Conservation (phyloP, 2,113 vertebrate species). For the Labrus mixtus region DNA sequence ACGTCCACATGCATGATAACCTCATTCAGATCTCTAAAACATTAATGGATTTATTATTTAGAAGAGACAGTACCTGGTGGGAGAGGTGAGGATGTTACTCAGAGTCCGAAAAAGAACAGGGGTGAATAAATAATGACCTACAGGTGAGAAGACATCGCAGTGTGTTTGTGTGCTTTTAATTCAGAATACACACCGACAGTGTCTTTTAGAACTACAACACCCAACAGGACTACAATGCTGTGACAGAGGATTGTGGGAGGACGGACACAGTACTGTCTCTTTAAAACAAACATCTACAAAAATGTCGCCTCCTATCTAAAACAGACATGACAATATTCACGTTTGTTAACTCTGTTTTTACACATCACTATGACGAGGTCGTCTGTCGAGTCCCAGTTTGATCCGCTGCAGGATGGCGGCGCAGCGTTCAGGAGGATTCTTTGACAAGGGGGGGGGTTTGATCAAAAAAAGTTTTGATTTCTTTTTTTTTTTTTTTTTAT, state of each 20-base stretch:
- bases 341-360: slow-evolving; percentile 82
- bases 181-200: slow-evolving; percentile 3
- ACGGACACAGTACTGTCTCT: slow-evolving; percentile 82
- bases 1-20: slow-evolving; percentile 97
- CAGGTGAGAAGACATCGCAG: slow-evolving; percentile 33
- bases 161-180: slow-evolving; percentile 69
- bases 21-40: slow-evolving; percentile 94
- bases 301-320: slow-evolving; percentile 90
- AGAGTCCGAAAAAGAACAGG: slow-evolving; percentile 3
- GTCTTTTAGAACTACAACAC: slow-evolving; percentile 34
- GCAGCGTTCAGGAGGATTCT: slow-evolving; percentile 76
- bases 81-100: neutral
- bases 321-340: slow-evolving; percentile 96
- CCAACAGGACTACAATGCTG: slow-evolving; percentile 30
- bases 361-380: slow-evolving; percentile 94
- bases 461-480: slow-evolving; percentile 83
- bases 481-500: slow-evolving; percentile 33
- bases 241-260: neutral
- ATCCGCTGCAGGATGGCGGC: slow-evolving; percentile 80
- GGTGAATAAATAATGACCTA: slow-evolving; percentile 25
- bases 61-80: slow-evolving; percentile 92
- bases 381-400: slow-evolving; percentile 88
- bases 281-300: slow-evolving; percentile 83
- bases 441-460: neutral
- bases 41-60: slow-evolving; percentile 93